Base-by-base conservation (phyloP, 2,113 vertebrate genomes). In the Chelonoidis abingdonii region DNA sequence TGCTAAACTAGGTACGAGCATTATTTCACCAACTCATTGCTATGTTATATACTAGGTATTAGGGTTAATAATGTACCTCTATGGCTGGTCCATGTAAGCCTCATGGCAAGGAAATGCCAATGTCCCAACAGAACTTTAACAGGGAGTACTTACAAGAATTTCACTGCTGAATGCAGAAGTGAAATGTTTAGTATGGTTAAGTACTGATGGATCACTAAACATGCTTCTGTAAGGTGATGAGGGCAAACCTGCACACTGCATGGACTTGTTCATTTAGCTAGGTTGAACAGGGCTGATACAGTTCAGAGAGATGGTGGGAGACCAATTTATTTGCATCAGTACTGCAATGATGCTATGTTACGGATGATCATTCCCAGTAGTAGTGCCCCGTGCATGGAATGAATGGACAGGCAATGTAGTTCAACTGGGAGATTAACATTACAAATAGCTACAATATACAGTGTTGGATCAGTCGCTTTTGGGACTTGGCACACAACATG, bases 1-100 rank as follows among this genome's bases (percentile, higher is more conserved):
- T 0, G 0, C 56, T 88, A 49, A 56, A 3, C 13, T 10, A 52
- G 38, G 56, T 13, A 8, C n/a, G 31, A 7, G 25, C 13, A 52
- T 72, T 87, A 62, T 62, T 62, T 35, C 59, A 62, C 29, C 59
- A 62, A 62, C 13, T 62, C 13, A 62, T 35, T 35, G 22, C 65
- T 78, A n/a, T 22, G 56, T 56, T 35, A 57, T 22, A 75, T 65
- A 6, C 62, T 65, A 22, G 35, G 69, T 10, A 38, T 38, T 41
- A 41, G 31, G 38, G 21, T 6, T 62, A 35, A 41, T 41, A 38
- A 75, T 75, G 69, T 9, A 38, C n/a, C n/a, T 10, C n/a, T 10
- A 24, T 10, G 21, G 69, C 69, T 41, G 69, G 17, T 41, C 17
- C 21, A 10, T 41, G 69, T 41, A 11, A 17, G 35, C 16, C 3